These are phyloP conservation scores for Centruroides vittatus DNA, from an alignment of 1,140 invertebrate genomes.

Conservation along the genomic window DNA sequence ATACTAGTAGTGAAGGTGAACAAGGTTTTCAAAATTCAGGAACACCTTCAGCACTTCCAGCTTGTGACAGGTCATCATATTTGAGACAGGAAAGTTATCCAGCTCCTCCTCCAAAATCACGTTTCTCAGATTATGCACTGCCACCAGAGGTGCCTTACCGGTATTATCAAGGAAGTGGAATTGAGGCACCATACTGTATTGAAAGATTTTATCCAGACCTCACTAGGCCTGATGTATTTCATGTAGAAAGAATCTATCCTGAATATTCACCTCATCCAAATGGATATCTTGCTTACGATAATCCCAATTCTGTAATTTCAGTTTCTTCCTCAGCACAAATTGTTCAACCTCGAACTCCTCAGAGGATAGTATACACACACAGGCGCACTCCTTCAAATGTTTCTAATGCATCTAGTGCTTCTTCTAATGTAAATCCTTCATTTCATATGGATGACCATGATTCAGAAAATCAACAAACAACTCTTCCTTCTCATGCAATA, in stretches of 20 bases:
- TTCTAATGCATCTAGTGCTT: conserved; percentile 41
- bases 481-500: conserved; percentile 3
- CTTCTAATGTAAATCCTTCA: conserved; percentile 41
- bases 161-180: conserved; percentile 16
- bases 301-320: conserved; percentile 20
- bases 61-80: background rate
- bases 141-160: conserved; percentile 17
- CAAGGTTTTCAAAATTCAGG: conserved; percentile 19
- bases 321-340: conserved; percentile 3
- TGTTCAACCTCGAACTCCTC: conserved; percentile 19
- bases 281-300: conserved; percentile 21
- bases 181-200: background rate
- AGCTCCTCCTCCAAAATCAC: background rate
- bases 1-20: conserved; percentile 42
- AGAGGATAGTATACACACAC: conserved; percentile 30
- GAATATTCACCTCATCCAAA: conserved; percentile 17
- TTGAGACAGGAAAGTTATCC: background rate
- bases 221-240: conserved; percentile 2
- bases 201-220: conserved; percentile 7
- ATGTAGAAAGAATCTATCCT: conserved; percentile 19
- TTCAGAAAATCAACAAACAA: conserved; percentile 20
- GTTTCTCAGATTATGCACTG: background rate
- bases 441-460: conserved; percentile 50
- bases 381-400: conserved; percentile 53
- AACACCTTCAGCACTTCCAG: conserved; percentile 4